Conservation (phyloP, 2,113 vertebrate genomes). For the Notarius quadriscutis region DNA sequence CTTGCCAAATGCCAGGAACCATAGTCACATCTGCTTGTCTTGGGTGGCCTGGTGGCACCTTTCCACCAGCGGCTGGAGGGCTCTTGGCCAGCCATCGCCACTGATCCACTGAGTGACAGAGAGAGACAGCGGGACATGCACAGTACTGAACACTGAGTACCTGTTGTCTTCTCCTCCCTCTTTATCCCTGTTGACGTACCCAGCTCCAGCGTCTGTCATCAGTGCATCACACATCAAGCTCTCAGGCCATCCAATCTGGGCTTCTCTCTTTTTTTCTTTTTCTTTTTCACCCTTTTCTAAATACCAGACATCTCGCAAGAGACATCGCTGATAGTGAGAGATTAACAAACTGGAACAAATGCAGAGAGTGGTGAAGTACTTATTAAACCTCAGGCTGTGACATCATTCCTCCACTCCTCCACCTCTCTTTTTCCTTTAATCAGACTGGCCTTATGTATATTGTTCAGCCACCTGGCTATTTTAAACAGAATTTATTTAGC, state of each 20-base stretch:
- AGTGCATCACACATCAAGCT: conserved; percentile 74
- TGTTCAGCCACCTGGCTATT: conserved; percentile 21
- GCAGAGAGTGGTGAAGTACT: conserved; percentile 54
- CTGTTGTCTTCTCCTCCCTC: conserved; percentile 72
- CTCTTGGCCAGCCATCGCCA: conserved; percentile 63
- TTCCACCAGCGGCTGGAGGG: conserved; percentile 64
- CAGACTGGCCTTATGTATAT: conserved; percentile 25
- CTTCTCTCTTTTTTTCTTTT: conserved; percentile 62
- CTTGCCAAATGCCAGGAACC: conserved; percentile 87
- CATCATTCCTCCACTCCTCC: conserved; percentile 43
- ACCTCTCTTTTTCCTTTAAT: conserved; percentile 47
- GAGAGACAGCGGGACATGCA: conserved; percentile 61
- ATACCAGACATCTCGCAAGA: background rate
- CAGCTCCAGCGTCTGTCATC: conserved; percentile 73
- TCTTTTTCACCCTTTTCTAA: conserved; percentile 12
- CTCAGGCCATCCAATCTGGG: conserved; percentile 73
- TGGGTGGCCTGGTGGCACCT: conserved; percentile 79
- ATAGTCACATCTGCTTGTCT: conserved; percentile 86
- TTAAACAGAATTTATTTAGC: conserved; percentile 51
- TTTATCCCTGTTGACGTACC: conserved; percentile 76
- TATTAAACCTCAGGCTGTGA: background rate
- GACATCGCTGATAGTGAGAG: conserved; percentile 64
- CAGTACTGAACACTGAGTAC: conserved; percentile 57
- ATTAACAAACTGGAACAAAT: conserved; percentile 61
- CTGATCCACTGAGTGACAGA: conserved; percentile 56